Evolutionary conservation across 30 jellyfish, hydroid and myxozoan genomes (phyloP), one percentile per base, ranked within the genome.

Genomic region (Mastigias papua): DNA sequence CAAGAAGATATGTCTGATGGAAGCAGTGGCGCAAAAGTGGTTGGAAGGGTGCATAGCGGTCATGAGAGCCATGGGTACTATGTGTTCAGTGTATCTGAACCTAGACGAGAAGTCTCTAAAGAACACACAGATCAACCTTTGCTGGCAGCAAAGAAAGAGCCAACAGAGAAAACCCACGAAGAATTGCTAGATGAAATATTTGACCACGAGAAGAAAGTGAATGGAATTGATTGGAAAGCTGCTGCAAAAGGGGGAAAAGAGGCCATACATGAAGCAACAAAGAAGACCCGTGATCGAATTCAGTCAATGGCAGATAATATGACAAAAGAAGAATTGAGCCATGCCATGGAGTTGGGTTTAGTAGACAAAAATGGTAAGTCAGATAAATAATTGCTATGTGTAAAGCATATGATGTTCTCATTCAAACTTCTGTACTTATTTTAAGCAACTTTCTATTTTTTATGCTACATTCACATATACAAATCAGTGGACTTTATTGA

Each of bases 221-320:
- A 37, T 23, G 90, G 90, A 20, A 79, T 79, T 27, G 90, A 79
- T 27, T 79, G 90, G 90, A 79, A 49, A 51, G 80, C 69, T 23
- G 90, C 90, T 31, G 90, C 57, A 25, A 48, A 62, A 72, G 81
- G 31, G 57, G 90, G 90, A 0, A 62, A 66, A 11, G 80, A 73
- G 34, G 90, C 90, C 28, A 6, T 79, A 29, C 57, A 79, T 26
- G 81, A 79, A 37, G 90, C 90, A 0, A 79, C 65, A 20, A 42
- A 62, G 80, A 79, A 79, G 26, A 81, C 81, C 2, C 78, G 75
- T 46, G 90, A 21, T 31, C 72, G 63, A 23, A 61, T 79, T 42
- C 69, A 66, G 8, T 20, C 72, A 1, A 60, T 79, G 15, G 90
- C 81, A 0, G 90, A 79, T 79, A 79, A 79, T 10, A 63, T 79